These are phyloP conservation scores for Trinorchestia longiramus DNA, from an alignment of 1,140 invertebrate species.

Conservation along the genomic window DNA sequence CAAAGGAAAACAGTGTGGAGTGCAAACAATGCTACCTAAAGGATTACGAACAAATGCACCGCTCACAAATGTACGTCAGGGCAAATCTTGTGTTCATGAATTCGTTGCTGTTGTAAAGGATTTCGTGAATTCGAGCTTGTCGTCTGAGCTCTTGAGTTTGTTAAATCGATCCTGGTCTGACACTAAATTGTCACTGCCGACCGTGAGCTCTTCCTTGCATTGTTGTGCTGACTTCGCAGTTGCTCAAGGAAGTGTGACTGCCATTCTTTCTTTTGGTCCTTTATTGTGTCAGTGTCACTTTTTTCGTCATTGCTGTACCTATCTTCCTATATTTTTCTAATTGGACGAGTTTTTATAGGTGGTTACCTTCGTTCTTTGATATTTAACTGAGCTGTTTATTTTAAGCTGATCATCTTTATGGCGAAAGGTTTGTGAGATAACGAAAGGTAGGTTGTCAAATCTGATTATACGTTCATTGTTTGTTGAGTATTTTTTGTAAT, in stretches of 20 bases:
- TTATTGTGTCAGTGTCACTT: background rate
- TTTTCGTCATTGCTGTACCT: background rate
- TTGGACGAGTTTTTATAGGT: background rate
- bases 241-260: background rate
- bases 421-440: background rate
- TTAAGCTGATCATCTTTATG: background rate
- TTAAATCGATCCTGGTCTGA: background rate
- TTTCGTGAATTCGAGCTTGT: background rate
- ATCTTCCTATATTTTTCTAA: background rate
- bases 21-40: too few species aligned
- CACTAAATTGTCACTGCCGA: background rate
- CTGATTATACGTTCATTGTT: background rate
- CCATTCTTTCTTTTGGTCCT: background rate
- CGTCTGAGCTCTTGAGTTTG: background rate
- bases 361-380: background rate
- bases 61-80: background rate
- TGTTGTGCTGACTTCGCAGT: background rate
- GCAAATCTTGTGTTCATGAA: background rate
- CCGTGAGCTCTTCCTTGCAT: slow-evolving; percentile 20
- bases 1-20: too few species aligned
- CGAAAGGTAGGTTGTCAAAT: background rate
- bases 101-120: background rate
- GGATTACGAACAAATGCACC: background rate
- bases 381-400: background rate
- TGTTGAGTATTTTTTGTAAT: background rate